Evolutionary conservation across 2,888 invertebrate genomes (phyloP).

Genomic region (Ophion costatus): DNA sequence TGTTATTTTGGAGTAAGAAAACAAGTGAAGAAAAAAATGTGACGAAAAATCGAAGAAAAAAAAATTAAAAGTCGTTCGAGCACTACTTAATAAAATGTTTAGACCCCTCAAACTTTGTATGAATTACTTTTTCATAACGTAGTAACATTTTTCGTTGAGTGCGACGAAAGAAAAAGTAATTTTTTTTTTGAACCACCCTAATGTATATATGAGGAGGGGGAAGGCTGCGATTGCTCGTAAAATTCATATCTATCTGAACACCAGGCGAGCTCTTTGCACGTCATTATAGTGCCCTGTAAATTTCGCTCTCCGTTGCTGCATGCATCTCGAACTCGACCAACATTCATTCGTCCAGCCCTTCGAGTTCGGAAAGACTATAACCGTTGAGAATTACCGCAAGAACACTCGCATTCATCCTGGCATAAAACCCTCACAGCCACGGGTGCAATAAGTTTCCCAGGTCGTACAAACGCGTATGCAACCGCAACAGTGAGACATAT

Average conservation of each 20-base stretch:
- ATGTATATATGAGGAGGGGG: not conserved
- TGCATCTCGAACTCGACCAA: constrained; percentile 17
- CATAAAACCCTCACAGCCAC: constrained; percentile 34
- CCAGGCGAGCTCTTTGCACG: constrained; percentile 33
- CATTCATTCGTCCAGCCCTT: constrained; percentile 24
- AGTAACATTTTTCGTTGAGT: no score
- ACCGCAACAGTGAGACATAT: constrained; percentile 61
- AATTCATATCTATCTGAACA: constrained; percentile 25
- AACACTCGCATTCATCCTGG: constrained; percentile 48
- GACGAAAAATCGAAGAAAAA: no score
- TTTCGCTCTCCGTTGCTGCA: constrained; percentile 19
- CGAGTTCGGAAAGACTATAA: constrained; percentile 28
- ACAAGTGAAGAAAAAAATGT: no score
- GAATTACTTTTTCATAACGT: no score
- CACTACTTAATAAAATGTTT: no score
- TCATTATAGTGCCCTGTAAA: constrained; percentile 47
- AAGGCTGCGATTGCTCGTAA: constrained; percentile 24
- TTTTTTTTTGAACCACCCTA: no score
- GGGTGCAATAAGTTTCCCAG: constrained; percentile 4
- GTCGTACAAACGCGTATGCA: constrained; percentile 26
- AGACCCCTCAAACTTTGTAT: no score
- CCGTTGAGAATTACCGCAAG: constrained; percentile 45
- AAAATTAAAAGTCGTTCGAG: no score
- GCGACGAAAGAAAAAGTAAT: no score
- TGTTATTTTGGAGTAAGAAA: no score